Conservation (phyloP, 2,113 vertebrate genomes). For the Hippocampus zosterae region DNA sequence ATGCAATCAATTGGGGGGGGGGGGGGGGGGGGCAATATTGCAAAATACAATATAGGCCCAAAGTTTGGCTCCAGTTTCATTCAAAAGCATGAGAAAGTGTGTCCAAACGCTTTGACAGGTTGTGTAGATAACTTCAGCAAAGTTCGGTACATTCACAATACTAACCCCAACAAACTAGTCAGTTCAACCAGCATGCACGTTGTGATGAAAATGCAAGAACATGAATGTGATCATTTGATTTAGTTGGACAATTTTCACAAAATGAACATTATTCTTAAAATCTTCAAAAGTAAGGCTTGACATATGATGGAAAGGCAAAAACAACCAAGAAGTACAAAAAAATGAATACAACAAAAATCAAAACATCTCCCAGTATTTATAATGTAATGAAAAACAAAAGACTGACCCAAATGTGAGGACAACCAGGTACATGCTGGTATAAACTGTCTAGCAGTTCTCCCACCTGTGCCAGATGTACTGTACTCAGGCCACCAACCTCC, state of each 20-base stretch:
- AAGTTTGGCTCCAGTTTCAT: not conserved
- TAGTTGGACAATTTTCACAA: not conserved
- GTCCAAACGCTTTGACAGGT: not conserved
- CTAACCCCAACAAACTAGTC: constrained; percentile 68
- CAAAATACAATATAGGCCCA: constrained; percentile 22
- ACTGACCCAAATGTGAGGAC: constrained; percentile 43
- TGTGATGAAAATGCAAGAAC: constrained; percentile 60
- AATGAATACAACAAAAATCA: too few species aligned
- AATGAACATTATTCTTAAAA: not conserved
- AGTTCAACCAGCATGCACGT: constrained; percentile 89
- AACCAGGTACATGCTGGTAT: constrained; percentile 79
- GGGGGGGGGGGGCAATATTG: not conserved
- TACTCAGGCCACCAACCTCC: constrained; percentile 96
- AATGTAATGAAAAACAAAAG: constrained; percentile 50
- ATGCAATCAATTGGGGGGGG: constrained; percentile 32
- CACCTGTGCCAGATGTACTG: constrained; percentile 86
- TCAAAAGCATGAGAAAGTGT: not conserved
- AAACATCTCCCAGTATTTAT: constrained; percentile 5
- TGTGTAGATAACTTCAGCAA: constrained; percentile 34
- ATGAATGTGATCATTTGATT: constrained; percentile 1
- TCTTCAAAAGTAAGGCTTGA: constrained; percentile 20
- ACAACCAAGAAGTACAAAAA: not conserved
- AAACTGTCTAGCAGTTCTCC: constrained; percentile 79
- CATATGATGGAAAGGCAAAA: constrained; percentile 31
- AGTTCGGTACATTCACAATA: constrained; percentile 39